Base-by-base conservation (phyloP, 92 coral and sea anemone genomes). In the Palythoa grandis region DNA sequence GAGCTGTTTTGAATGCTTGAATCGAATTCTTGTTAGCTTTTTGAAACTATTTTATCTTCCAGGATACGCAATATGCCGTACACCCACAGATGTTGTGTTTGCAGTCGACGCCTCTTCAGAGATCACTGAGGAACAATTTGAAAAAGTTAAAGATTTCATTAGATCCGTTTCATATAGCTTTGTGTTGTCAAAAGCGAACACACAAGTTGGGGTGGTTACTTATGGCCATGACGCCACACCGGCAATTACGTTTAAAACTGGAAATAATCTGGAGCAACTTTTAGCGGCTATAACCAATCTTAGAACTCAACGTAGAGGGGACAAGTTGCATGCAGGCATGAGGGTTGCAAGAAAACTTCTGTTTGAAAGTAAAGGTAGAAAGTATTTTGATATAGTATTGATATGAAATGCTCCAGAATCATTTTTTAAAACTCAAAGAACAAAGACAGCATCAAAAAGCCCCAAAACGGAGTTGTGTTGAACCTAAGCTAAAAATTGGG, bases 81-180 rank as follows among this genome's bases (percentile, higher is more conserved):
- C 68, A 3, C 82, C 82, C 8, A 77, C 68, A 19, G 82, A 77
- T 57, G 35, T 77, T 5, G 82, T 77, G 20, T 77, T 77, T 77
- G 70, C 52, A 29, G 82, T 77, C 20, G 82, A 77, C 82, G 69
- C 82, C 54, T 77, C 82, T 35, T 77, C 82, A 57, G 82, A 35
- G 68, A 77, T 77, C 23, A 15, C 29, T 6, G 15, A 56, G 48
- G 68, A 77, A 4, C 68, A 77, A 15, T 77, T 77, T 20, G 29
- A 35, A 19, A 77, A 54, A 57, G 82, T 77, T 14, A 77, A 77
- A 60, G 82, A 56, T 40, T 77, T 77, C 39, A 77, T 77, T 47
- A 56, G 22, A 61, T 17, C 43, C 56, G 82, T 77, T 77, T 57
- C 82, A 23, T 16, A 24, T 25, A 57, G 82, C 25, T 77, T 77